phyloP scores from a whole-genome alignment of 2,113 vertebrate species.

The Gymnogyps californianus region DNA sequence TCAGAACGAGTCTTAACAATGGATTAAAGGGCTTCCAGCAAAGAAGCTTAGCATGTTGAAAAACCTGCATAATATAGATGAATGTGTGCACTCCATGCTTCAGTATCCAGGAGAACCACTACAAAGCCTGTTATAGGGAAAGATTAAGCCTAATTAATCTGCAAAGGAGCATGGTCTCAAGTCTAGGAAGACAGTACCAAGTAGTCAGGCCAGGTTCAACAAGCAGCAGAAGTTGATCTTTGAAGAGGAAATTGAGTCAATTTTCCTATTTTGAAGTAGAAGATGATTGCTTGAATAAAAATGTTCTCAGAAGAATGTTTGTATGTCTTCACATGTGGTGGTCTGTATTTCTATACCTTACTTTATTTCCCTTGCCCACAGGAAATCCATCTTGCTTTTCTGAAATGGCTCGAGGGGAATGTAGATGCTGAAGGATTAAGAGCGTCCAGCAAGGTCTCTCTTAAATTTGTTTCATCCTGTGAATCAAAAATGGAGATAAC shows the following conservation, averaged over 20 bases:
- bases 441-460: constrained; percentile 72
- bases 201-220: background rate
- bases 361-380: constrained; percentile 2
- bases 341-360: background rate
- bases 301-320: rapidly evolving
- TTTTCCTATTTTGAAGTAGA: background rate
- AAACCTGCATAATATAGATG: background rate
- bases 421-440: constrained; percentile 69
- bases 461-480: constrained; percentile 69
- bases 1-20: rapidly evolving
- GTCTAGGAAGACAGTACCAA: background rate
- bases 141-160: background rate
- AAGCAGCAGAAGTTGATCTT: background rate
- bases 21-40: background rate
- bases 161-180: rapidly evolving
- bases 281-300: background rate
- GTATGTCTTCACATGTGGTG: background rate
- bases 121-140: background rate
- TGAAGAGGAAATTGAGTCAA: background rate
- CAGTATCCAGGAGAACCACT: background rate
- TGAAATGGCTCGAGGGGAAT: constrained; percentile 72
- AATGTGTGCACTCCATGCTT: background rate
- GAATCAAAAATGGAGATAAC: constrained; percentile 50
- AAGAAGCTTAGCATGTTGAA: background rate
- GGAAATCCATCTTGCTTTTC: constrained; percentile 66